Conservation (phyloP, 2,797 vertebrate genomes). For the Antrozous pallidus region DNA sequence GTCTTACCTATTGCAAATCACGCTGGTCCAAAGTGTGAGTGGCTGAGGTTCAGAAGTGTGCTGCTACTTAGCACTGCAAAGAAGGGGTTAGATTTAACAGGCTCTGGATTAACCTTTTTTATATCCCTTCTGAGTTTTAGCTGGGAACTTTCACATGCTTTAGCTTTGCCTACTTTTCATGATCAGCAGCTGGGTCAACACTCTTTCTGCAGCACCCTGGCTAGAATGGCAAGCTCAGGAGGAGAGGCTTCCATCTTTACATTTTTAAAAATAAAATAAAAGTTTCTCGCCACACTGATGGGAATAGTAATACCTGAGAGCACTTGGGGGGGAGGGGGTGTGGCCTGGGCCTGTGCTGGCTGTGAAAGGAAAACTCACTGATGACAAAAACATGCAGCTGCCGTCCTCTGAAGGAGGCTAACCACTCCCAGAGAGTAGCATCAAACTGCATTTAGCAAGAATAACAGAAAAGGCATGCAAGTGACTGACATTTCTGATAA, state of each 20-base stretch:
- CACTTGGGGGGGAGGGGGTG: slow-evolving; percentile 16
- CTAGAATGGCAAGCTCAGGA: slow-evolving; percentile 62
- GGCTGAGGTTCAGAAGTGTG: neutral
- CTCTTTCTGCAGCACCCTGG: slow-evolving; percentile 57
- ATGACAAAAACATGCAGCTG: slow-evolving; percentile 61
- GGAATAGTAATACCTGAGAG: slow-evolving; percentile 59
- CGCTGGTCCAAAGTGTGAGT: neutral
- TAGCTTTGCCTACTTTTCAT: slow-evolving; percentile 24
- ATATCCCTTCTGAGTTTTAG: slow-evolving; percentile 19
- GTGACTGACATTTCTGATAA: neutral
- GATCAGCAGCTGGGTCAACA: slow-evolving; percentile 71
- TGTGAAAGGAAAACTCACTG: slow-evolving; percentile 29
- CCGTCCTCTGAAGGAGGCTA: neutral
- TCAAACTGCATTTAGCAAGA: neutral
- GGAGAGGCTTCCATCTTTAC: slow-evolving; percentile 49
- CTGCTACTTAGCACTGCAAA: neutral
- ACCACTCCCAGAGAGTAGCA: neutral
- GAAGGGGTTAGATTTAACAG: neutral
- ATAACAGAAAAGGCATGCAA: neutral
- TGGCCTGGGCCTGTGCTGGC: neutral
- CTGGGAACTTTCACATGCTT: slow-evolving; percentile 43
- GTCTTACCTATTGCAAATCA: neutral
- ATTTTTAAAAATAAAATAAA: neutral
- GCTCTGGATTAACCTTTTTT: neutral
- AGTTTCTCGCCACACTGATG: neutral